Evolutionary conservation across 2,113 vertebrate genomes (phyloP), one percentile per base, ranked within the genome.

Genomic region (Prochilodus magdalenae): DNA sequence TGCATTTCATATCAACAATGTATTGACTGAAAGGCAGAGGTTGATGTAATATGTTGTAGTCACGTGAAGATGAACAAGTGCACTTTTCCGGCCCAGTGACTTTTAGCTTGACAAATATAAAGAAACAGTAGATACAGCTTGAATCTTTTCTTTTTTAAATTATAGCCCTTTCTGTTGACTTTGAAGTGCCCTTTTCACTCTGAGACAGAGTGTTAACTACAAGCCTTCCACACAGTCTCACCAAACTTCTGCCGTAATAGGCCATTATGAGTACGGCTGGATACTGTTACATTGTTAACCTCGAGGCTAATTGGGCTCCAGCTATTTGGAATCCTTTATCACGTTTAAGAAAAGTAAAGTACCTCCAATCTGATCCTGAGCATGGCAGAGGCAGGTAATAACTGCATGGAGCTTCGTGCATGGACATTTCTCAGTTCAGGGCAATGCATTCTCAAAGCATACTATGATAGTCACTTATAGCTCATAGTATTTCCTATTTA

Each of bases 281-380:
- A 88, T 89, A 89, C 87, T 92, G 90, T 92, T 90, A 89, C 87
- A 83, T 85, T 87, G 86, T 92, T 90, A 91, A 89, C 90, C 91
- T 90, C 79, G 78, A 84, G 91, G 90, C 91, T 93, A 93, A 93
- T 92, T 90, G 90, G 84, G 86, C 86, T 87, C 87, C 88, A 90
- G 91, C 89, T 72, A 40, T 89, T 87, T 83, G 66, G 85, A 91
- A 90, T 90, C 88, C 84, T 89, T 90, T 89, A 89, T 85, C 84
- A 88, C 90, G 88, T 89, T 88, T 85, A 87, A 87, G 88, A 89
- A 76, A 80, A 60, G 63, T n/a, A 80, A 80, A 75, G 60, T 84
- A 53, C 75, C 72, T 53, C 26, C 72, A 51, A n/a, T 60, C 65
- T 71, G 72, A 75, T 69, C 72, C 49, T 18, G 65, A 70, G 33